Evolutionary conservation across 2,888 invertebrate genomes (phyloP).

Genomic region (Diplolepis rosae): DNA sequence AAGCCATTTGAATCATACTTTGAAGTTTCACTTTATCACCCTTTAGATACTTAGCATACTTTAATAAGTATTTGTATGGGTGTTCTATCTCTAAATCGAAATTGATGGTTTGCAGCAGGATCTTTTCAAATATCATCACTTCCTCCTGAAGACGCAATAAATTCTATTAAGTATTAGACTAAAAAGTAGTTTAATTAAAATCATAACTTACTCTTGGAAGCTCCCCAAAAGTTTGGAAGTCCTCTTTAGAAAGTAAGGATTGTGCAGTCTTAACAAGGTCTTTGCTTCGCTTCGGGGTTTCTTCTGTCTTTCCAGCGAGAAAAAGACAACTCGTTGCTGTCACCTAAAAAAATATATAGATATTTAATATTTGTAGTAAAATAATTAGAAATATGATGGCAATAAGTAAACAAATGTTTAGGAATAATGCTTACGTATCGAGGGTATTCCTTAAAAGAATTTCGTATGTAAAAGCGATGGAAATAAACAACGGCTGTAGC

Average conservation of each 20-base stretch:
- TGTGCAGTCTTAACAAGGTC: conserved; percentile 96
- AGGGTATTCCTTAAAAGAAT: conserved; percentile 96
- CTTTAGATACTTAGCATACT: conserved; percentile 95
- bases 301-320: conserved; percentile 98
- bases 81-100: conserved; percentile 99
- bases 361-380: no score
- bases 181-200: conserved; percentile 1
- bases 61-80: conserved; percentile 93
- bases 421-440: conserved; percentile 92
- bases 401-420: no score
- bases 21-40: conserved; percentile 93
- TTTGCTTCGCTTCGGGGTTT: conserved; percentile 99
- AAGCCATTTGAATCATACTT: conserved; percentile 99
- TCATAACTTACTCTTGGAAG: conserved; percentile 88
- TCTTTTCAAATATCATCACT: conserved; percentile 96
- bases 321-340: conserved; percentile 98
- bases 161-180: neutral
- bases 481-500: conserved; percentile 99
- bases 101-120: conserved; percentile 97
- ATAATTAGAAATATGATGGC: no score
- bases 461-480: conserved; percentile 99
- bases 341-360: no score
- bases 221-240: conserved; percentile 92
- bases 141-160: conserved; percentile 76
- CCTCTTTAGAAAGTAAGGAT: conserved; percentile 85